Percentiles rank a stretch among this genome's conserved stretches.
Conservation (phyloP, 2,888 invertebrate species). For the Drosophila percnosoma region DNA sequence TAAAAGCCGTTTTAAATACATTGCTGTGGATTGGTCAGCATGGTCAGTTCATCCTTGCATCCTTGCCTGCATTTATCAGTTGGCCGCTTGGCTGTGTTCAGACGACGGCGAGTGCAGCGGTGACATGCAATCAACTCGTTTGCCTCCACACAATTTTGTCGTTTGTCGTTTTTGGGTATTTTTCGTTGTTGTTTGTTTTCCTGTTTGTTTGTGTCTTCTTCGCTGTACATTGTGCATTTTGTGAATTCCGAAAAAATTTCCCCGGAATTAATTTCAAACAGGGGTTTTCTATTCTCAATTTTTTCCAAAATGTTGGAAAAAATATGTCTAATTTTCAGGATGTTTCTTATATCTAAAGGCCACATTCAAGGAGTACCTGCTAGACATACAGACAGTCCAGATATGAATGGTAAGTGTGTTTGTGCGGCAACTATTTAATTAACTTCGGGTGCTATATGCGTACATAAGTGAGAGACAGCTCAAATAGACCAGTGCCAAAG, state of each 20-base stretch:
- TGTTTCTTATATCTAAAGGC: not conserved
- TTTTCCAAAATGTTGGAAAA: not conserved
- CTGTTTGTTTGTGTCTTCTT: not conserved
- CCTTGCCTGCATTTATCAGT: too few relatives aligned
- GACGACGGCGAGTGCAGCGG: too few relatives aligned
- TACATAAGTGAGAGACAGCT: too few relatives aligned
- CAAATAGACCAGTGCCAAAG: too few relatives aligned
- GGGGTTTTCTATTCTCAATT: not conserved
- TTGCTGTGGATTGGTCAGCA: conserved; percentile 2
- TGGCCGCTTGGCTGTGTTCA: too few relatives aligned
- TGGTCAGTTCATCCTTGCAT: not conserved
- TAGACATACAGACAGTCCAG: not conserved
- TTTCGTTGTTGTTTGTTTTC: not conserved
- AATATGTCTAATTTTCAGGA: not conserved
- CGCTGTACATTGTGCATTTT: not conserved
- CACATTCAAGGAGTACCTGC: not conserved
- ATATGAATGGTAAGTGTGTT: not conserved
- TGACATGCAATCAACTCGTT: too few relatives aligned
- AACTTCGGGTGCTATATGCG: not conserved
- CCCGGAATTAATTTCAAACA: not conserved
- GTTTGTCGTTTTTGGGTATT: not conserved
- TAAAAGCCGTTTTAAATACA: not conserved
- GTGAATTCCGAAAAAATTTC: not conserved
- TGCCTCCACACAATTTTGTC: conserved; percentile 8
- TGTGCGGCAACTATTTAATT: not conserved